Conservation (phyloP, 2,113 vertebrate species). For the Heterochromis multidens region DNA sequence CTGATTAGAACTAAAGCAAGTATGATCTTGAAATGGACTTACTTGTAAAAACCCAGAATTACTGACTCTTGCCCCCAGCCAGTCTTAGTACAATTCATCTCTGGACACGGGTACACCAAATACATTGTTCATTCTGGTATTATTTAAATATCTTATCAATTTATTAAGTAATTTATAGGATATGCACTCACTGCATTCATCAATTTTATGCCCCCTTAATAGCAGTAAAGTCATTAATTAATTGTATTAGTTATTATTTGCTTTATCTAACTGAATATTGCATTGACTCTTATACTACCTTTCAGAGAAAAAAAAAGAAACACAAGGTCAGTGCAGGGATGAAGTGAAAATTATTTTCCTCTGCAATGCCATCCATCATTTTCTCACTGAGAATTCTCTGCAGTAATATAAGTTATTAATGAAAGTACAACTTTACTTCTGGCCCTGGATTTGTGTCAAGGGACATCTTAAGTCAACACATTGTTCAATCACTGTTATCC, state of each 20-base stretch:
- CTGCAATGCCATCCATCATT: not conserved
- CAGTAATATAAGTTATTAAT: not conserved
- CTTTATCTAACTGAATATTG: not conserved
- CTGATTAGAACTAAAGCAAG: no score
- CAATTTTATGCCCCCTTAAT: not conserved
- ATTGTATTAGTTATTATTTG: not conserved
- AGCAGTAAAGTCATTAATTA: not conserved
- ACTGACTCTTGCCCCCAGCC: not conserved
- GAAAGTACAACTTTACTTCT: not conserved
- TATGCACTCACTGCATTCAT: not conserved
- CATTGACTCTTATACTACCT: not conserved
- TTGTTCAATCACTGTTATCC: constrained; percentile 27
- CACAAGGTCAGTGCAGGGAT: not conserved
- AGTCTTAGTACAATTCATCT: not conserved
- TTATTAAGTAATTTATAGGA: not conserved
- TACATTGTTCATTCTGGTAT: not conserved
- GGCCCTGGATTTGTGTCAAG: not conserved
- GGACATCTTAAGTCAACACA: constrained; percentile 9
- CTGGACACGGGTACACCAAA: not conserved
- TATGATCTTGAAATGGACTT: no score
- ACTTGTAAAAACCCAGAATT: not conserved
- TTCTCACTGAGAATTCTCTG: not conserved
- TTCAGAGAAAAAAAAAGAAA: not conserved
- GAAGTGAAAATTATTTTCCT: not conserved
- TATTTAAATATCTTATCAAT: not conserved